Evolutionary conservation across 2,113 vertebrate species (phyloP).

Genomic region (Himantopus leucocephalus): DNA sequence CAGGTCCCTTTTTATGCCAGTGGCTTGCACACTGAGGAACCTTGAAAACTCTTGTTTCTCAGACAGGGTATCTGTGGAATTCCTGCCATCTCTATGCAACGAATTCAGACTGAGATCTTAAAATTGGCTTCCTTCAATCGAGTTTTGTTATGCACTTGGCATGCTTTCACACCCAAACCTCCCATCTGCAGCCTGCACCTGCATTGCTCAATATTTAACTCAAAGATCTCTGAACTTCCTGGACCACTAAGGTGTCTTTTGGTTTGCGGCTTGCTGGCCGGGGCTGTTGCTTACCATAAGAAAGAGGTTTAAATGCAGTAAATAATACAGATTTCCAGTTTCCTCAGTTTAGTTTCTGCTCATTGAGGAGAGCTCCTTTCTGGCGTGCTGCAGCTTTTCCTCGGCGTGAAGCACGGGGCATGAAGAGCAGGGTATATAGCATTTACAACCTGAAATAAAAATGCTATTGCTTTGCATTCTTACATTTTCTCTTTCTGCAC

Average conservation of each 20-base stretch:
- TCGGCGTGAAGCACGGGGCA: neutral
- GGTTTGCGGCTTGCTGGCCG: constrained; percentile 25
- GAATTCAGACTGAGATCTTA: constrained; percentile 52
- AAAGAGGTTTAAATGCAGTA: neutral
- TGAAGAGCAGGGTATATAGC: neutral
- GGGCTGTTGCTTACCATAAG: neutral
- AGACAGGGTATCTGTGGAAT: constrained; percentile 54
- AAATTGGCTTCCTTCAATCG: constrained; percentile 72
- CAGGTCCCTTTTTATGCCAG: neutral
- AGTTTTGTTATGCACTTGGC: constrained; percentile 70
- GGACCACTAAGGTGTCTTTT: constrained; percentile 44
- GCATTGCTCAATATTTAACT: constrained; percentile 52
- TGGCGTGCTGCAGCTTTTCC: constrained; percentile 43
- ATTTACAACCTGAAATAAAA: constrained; percentile 56
- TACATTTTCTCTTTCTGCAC: neutral
- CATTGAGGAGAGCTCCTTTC: constrained; percentile 29
- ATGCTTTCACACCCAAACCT: constrained; percentile 56
- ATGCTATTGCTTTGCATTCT: constrained; percentile 21
- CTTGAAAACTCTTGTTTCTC: constrained; percentile 26
- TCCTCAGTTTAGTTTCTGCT: constrained; percentile 42
- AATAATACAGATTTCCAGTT: neutral
- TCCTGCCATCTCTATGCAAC: constrained; percentile 37
- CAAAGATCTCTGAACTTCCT: constrained; percentile 48
- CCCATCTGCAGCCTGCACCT: constrained; percentile 74
- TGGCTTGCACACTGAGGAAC: neutral